These are phyloP conservation scores for Ischnus inquisitorius DNA, from an alignment of 2,888 invertebrate genomes.

Conservation along the genomic window DNA sequence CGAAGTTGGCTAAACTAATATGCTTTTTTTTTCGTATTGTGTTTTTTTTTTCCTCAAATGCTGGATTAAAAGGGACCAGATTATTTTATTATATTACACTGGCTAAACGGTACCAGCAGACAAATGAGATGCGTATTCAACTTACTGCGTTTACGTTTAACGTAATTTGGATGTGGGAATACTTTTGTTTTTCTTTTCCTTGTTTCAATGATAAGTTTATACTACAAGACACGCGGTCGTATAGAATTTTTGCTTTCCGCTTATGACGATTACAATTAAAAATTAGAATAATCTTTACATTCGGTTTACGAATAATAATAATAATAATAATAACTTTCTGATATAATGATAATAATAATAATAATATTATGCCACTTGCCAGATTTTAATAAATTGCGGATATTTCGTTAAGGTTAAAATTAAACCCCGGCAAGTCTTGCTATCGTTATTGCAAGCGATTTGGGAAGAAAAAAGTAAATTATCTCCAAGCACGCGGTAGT, in stretches of 20 bases:
- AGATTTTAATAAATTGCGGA: slow-evolving; percentile 61
- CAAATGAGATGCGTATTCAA: slow-evolving; percentile 56
- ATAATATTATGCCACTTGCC: slow-evolving; percentile 67
- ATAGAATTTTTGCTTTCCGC: slow-evolving; percentile 58
- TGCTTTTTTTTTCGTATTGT: slow-evolving; percentile 45
- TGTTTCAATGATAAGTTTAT: slow-evolving; percentile 68
- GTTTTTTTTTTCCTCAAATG: slow-evolving; percentile 69
- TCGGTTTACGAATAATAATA: slow-evolving; percentile 56
- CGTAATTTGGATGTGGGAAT: slow-evolving; percentile 55
- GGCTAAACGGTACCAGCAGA: slow-evolving; percentile 58
- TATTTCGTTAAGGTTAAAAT: slow-evolving; percentile 49
- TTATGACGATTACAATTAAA: slow-evolving; percentile 63
- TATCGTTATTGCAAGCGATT: slow-evolving; percentile 54
- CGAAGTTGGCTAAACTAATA: slow-evolving; percentile 60
- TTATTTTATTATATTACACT: slow-evolving; percentile 68
- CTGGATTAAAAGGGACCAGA: slow-evolving; percentile 75
- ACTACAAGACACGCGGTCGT: slow-evolving; percentile 72
- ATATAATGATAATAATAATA: slow-evolving; percentile 41
- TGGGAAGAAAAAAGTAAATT: slow-evolving; percentile 37
- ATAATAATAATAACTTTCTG: slow-evolving; percentile 42
- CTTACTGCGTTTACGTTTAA: slow-evolving; percentile 60
- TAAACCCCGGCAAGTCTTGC: slow-evolving; percentile 41
- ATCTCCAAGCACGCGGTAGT: slow-evolving; percentile 43
- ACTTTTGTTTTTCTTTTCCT: slow-evolving; percentile 52
- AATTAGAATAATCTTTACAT: slow-evolving; percentile 67